These are phyloP conservation scores for Plecotus auritus DNA, from an alignment of 2,113 vertebrate species.

Conservation along the genomic window DNA sequence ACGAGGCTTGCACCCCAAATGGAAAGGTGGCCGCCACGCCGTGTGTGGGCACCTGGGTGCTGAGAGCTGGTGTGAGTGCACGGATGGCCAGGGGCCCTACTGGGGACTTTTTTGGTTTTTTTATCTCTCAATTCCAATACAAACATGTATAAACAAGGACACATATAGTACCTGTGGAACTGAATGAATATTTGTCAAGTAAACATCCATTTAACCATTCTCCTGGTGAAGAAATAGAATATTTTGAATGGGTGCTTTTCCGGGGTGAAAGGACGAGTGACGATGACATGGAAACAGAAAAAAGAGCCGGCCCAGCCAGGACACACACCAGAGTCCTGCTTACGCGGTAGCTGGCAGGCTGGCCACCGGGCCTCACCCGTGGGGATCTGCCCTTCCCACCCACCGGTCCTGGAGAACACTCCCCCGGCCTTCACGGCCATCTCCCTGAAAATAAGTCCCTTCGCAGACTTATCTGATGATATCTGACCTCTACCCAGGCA, in stretches of 20 bases:
- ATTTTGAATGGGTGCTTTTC: not conserved
- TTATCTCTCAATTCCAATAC: not conserved
- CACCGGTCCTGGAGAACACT: not conserved
- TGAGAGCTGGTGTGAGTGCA: rapidly evolving
- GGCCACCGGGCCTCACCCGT: not conserved
- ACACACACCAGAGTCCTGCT: rapidly evolving
- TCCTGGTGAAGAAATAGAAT: not conserved
- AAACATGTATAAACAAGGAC: not conserved
- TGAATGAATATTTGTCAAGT: not conserved
- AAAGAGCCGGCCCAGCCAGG: too few species aligned
- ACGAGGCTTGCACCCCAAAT: not conserved
- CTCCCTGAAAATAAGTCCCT: not conserved
- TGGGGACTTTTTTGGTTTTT: too few species aligned
- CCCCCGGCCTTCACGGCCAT: not conserved
- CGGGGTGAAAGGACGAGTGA: not conserved
- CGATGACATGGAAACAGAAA: not conserved
- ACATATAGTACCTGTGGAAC: not conserved
- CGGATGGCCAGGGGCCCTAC: not conserved
- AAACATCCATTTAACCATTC: not conserved
- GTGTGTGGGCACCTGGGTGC: rapidly evolving
- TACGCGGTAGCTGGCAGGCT: too few species aligned
- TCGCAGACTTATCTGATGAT: not conserved
- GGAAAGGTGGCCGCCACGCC: rapidly evolving
- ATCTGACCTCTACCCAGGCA: not conserved
- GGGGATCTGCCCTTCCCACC: not conserved